Evolutionary conservation across 1,140 invertebrate species (phyloP).

Genomic region (Drosophila sproati): DNA sequence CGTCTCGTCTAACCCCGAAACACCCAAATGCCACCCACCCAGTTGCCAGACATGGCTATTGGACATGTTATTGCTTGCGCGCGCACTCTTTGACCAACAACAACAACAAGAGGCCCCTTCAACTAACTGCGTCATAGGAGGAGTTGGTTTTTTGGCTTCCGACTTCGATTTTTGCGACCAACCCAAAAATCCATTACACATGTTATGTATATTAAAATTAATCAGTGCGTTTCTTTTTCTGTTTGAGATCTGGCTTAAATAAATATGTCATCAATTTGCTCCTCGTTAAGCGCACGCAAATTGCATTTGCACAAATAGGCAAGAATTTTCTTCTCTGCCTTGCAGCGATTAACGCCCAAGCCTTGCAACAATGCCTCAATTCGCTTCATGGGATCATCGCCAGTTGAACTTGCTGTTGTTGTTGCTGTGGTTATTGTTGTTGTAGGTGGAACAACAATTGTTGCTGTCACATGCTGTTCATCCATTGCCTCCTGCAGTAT

Average conservation of each 20-base stretch:
- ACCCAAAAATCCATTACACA: constrained; percentile 3
- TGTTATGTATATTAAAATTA: constrained; percentile 12
- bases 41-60: constrained; percentile 67
- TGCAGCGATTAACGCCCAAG: constrained; percentile 62
- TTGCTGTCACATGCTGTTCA: constrained; percentile 54
- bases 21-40: neutral
- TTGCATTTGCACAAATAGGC: constrained; percentile 77
- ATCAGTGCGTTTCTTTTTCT: neutral
- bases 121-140: constrained; percentile 73
- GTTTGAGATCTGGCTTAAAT: constrained; percentile 42
- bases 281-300: constrained; percentile 62
- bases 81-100: constrained; percentile 74
- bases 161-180: constrained; percentile 60
- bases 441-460: neutral
- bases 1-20: constrained; percentile 40
- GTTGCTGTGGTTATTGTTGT: neutral
- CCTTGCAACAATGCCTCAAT: constrained; percentile 73
- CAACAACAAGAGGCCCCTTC: constrained; percentile 22
- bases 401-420: neutral
- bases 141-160: constrained; percentile 48
- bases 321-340: constrained; percentile 70
- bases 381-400: constrained; percentile 50
- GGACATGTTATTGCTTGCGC: constrained; percentile 80
- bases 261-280: constrained; percentile 72
- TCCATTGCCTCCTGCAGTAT: constrained; percentile 79